Percentiles rank a stretch among this genome's conserved stretches.
Evolutionary conservation across 2,888 invertebrate species (phyloP).

Genomic region (Ectemnius lituratus): DNA sequence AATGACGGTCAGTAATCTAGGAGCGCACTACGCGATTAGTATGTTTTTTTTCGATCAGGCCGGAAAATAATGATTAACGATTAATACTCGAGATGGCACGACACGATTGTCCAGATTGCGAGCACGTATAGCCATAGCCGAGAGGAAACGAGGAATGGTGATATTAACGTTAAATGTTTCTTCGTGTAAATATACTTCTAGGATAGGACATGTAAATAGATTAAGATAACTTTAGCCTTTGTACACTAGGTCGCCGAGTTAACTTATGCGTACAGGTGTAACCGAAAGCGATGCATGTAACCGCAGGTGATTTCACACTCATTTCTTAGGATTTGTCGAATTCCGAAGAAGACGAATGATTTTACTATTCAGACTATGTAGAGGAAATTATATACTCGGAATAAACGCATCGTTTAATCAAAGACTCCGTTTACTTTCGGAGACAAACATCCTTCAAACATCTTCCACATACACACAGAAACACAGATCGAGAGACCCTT

Average conservation of each 20-base stretch:
- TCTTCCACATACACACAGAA: neutral
- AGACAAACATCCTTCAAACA: neutral
- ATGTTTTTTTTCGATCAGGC: neutral
- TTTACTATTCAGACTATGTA: constrained; percentile 15
- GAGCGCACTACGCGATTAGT: neutral
- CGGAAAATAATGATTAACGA: neutral
- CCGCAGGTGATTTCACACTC: neutral
- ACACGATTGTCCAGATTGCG: neutral
- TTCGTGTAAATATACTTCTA: constrained; percentile 55
- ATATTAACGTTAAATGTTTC: constrained; percentile 67
- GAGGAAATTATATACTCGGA: constrained; percentile 40
- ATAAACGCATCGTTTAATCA: constrained; percentile 53
- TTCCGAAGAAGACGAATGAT: too few species aligned
- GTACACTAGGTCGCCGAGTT: constrained; percentile 15
- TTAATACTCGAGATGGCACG: too few species aligned
- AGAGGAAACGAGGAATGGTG: constrained; percentile 62
- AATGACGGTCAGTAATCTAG: neutral
- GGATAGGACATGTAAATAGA: constrained; percentile 51
- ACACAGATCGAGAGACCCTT: too few species aligned
- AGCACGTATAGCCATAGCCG: constrained; percentile 37
- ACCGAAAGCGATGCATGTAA: constrained; percentile 15
- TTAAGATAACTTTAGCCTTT: constrained; percentile 33
- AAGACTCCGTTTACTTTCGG: constrained; percentile 28
- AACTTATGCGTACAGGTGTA: constrained; percentile 33
- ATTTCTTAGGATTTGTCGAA: neutral